A percentile compares a stretch with the other conserved stretches of the same genome.
phyloP scores from a whole-genome alignment of 2,888 invertebrate species.

The Ypsolopha scabrella region DNA sequence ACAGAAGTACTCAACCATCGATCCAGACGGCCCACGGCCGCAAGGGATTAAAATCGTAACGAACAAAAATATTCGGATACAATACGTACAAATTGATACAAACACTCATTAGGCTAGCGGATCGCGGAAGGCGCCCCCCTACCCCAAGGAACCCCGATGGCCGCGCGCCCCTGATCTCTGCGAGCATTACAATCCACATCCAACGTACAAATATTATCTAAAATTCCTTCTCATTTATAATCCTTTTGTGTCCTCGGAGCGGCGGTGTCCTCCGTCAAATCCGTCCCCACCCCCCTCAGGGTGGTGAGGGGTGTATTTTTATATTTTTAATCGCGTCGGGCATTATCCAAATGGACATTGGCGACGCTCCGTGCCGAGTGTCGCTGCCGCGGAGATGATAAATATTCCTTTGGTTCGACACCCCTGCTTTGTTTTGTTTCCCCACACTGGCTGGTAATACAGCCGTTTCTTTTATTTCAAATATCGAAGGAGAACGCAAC shows the following conservation, averaged over 20 bases:
- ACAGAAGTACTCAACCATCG: conserved; percentile 24
- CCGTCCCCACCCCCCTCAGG: conserved; percentile 24
- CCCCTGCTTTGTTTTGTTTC: conserved; percentile 42
- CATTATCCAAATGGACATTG: conserved; percentile 71
- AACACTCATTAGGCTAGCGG: conserved; percentile 64
- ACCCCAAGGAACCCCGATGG: not conserved
- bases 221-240: conserved; percentile 72
- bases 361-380: conserved; percentile 52
- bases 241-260: conserved; percentile 69
- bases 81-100: conserved; percentile 70
- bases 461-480: conserved; percentile 53
- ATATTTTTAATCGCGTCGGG: conserved; percentile 71
- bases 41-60: conserved; percentile 67
- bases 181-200: conserved; percentile 68
- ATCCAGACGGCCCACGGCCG: conserved; percentile 44
- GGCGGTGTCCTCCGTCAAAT: conserved; percentile 67
- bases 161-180: conserved; percentile 28
- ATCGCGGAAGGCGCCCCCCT: conserved; percentile 49
- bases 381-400: conserved; percentile 65
- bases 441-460: conserved; percentile 16
- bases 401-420: conserved; percentile 70
- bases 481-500: conserved; percentile 50
- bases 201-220: conserved; percentile 71
- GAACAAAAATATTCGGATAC: conserved; percentile 70
- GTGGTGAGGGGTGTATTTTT: conserved; percentile 59